Conservation (phyloP, 2,113 vertebrate species). For the Oceanites oceanicus region DNA sequence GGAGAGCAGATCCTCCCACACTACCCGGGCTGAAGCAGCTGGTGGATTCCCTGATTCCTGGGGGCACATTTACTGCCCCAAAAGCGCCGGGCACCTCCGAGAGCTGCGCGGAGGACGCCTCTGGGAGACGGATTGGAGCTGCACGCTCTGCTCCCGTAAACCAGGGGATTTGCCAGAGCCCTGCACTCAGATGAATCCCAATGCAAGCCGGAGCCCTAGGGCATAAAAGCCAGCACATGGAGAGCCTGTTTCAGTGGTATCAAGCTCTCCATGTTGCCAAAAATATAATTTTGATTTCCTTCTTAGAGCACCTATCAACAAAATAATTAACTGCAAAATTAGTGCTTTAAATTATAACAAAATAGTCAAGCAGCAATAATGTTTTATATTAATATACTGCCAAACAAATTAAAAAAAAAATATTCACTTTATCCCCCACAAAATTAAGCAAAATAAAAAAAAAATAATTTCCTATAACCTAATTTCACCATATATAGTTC, state of each 20-base stretch:
- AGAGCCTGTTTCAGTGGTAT: background rate
- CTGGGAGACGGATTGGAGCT: background rate
- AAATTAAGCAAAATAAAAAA: background rate
- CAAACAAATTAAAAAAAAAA: background rate
- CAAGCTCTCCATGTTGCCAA: conserved; percentile 19
- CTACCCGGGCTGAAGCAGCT: background rate
- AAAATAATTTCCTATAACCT: background rate
- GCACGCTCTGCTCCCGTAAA: background rate
- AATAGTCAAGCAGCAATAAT: background rate
- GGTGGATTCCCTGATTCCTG: background rate
- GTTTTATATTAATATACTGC: background rate
- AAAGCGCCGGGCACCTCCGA: background rate
- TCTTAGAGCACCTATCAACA: background rate
- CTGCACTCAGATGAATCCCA: background rate
- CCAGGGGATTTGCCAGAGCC: background rate
- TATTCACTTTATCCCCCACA: background rate
- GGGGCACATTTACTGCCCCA: background rate
- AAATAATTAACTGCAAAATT: background rate
- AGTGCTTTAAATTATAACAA: background rate
- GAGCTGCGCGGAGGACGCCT: accelerated
- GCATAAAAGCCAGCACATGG: conserved; percentile 38
- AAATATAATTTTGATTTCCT: background rate
- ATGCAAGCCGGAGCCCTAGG: accelerated
- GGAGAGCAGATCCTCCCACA: background rate
- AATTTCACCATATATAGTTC: background rate